Base-by-base conservation (phyloP, 2,888 invertebrate species). In the Phrixothrix hirtus region DNA sequence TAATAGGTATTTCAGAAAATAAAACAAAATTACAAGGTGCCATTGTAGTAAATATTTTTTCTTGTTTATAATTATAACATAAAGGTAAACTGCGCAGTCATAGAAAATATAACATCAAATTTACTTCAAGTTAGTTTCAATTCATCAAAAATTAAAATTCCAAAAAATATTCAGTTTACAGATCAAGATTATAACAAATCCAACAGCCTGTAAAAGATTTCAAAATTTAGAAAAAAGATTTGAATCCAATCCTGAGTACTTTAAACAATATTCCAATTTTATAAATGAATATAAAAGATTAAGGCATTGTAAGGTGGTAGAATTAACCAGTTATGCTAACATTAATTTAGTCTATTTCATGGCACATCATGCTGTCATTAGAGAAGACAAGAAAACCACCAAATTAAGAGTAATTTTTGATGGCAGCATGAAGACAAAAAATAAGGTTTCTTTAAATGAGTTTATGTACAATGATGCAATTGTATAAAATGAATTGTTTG, bases 321-420 rank as follows among this genome's bases (percentile, higher is more conserved):
- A 14, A 1, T n/a, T 16, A 15, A 14, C n/a, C n/a, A n/a, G n/a
- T n/a, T n/a, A 14, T n/a, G n/a, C n/a, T n/a, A n/a, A n/a, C n/a
- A n/a, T n/a, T n/a, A 34, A 34, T 2, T 15, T 13, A n/a, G 21
- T 21, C n/a, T 43, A 43, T 21, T 43, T 43, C 10, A 17, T 32
- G 25, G 32, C 25, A 5, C 42, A 43, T 25, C 42, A 25, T 14
- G 25, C 25, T 11, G 26, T 43, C 9, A 12, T 43, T 1, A 11
- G 42, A 9, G 32, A 43, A 43, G 32, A 17, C 12, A 32, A 25
- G 12, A 12, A 26, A 21, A 42, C 42, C 4, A 32, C 42, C 5
- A 42, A 32, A 13, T 10, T 30, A 10, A 2, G 42, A 15, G 42
- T 42, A 31, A 31, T 42, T 2, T 42, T 42, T 15, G 31, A 42